Percentiles rank a stretch among this genome's conserved stretches.
Evolutionary conservation across 2,113 vertebrate genomes (phyloP).

Genomic region (Lepus americanus): DNA sequence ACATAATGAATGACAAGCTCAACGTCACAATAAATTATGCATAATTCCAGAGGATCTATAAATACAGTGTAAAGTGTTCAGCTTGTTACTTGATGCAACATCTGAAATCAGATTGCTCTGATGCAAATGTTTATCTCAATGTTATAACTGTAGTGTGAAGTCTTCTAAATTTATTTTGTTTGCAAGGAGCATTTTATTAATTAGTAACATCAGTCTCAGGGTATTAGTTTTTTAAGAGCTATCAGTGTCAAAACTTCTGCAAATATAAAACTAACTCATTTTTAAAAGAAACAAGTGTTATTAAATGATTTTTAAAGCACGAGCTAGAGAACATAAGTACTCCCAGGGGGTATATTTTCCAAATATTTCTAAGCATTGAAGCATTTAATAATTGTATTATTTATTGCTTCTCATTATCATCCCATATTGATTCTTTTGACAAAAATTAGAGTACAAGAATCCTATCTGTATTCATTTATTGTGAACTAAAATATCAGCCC

Average conservation of each 20-base stretch:
- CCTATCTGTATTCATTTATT: not conserved
- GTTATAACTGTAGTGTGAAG: conserved; percentile 67
- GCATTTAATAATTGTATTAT: conserved; percentile 32
- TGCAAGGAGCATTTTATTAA: conserved; percentile 78
- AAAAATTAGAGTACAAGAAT: conserved; percentile 1
- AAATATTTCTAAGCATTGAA: conserved; percentile 53
- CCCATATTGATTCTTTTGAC: not conserved
- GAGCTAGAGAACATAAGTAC: not conserved
- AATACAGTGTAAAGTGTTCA: conserved; percentile 77
- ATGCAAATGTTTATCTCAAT: conserved; percentile 79
- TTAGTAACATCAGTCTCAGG: conserved; percentile 69
- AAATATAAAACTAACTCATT: conserved; percentile 66
- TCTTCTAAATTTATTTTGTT: conserved; percentile 76
- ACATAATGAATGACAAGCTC: conserved; percentile 72
- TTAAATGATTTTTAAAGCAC: conserved; percentile 62
- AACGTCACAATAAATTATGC: conserved; percentile 77
- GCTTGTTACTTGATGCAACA: conserved; percentile 73
- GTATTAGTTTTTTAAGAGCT: conserved; percentile 66
- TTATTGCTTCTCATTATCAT: conserved; percentile 41
- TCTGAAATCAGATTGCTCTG: conserved; percentile 81
- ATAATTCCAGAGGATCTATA: conserved; percentile 75
- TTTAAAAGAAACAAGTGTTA: conserved; percentile 62
- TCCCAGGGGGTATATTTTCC: conserved; percentile 12
- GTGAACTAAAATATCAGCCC: not conserved
- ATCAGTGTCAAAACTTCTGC: conserved; percentile 69